phyloP scores from a whole-genome alignment of 2,113 vertebrate genomes.

The Carassius carassius region DNA sequence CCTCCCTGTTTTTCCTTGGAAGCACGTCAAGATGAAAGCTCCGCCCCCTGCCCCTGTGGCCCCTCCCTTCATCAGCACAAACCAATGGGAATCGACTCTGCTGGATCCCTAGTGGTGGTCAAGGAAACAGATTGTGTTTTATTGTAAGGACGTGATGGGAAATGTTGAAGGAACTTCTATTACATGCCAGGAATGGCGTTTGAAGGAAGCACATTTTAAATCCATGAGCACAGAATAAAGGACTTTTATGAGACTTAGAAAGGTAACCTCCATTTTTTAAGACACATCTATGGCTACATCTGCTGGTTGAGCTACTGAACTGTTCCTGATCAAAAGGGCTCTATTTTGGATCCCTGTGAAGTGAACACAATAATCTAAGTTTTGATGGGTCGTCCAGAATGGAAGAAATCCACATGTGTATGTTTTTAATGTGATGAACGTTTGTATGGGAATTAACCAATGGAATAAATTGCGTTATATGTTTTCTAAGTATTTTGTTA shows the following conservation, averaged over 20 bases:
- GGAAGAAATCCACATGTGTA: background rate
- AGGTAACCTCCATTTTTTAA: background rate
- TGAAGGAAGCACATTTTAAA: background rate
- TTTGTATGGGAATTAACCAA: slow-evolving; percentile 26
- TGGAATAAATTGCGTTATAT: slow-evolving; percentile 60
- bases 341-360: slow-evolving; percentile 3
- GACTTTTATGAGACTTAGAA: slow-evolving; percentile 12
- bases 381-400: slow-evolving; percentile 16
- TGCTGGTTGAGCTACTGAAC: background rate
- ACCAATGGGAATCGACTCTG: background rate
- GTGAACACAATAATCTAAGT: background rate
- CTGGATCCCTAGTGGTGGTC: background rate
- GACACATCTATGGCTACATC: slow-evolving; percentile 5
- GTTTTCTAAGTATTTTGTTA: slow-evolving; percentile 57
- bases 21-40: slow-evolving; percentile 1
- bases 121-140: background rate
- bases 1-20: background rate
- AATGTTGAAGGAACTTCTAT: background rate
- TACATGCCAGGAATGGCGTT: background rate
- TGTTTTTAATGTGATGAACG: background rate
- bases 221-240: slow-evolving; percentile 14
- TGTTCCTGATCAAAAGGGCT: slow-evolving; percentile 17
- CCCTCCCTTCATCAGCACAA: background rate
- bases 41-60: slow-evolving; percentile 34
- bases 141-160: background rate